These are phyloP conservation scores for Salvelinus fontinalis DNA, from an alignment of 2,113 vertebrate species.

Conservation along the genomic window DNA sequence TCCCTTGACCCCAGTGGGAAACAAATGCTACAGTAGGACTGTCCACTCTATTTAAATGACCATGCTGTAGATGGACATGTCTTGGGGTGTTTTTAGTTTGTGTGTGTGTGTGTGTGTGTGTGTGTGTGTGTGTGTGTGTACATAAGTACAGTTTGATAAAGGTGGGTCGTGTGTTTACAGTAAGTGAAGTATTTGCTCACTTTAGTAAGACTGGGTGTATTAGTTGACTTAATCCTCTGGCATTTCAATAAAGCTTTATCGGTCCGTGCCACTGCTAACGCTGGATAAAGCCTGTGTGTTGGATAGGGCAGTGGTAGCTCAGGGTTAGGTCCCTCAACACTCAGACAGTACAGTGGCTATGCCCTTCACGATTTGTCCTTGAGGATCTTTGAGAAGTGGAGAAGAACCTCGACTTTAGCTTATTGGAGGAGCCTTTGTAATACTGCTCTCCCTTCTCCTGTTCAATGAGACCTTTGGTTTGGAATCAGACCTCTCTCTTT, in stretches of 20 bases:
- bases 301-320: no score
- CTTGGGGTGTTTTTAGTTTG: not conserved
- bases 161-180: not conserved
- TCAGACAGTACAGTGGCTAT: constrained; percentile 15
- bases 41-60: no score
- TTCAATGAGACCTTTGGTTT: not conserved
- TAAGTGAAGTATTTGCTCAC: not conserved
- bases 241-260: constrained; percentile 15
- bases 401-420: not conserved
- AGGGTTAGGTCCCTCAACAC: not conserved
- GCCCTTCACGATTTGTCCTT: not conserved
- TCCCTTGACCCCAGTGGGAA: no score
- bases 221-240: constrained; percentile 1
- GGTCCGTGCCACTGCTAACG: not conserved
- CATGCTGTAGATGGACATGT: not conserved
- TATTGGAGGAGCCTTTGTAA: not conserved
- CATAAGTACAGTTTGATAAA: not conserved
- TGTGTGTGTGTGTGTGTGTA: not conserved
- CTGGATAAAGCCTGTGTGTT: not conserved
- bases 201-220: constrained; percentile 5
- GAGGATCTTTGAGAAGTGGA: not conserved
- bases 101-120: constrained; percentile 1
- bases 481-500: not conserved
- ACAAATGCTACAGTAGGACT: no score
- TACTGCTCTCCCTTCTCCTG: not conserved